A percentile compares a stretch with the other conserved stretches of the same genome.
Evolutionary conservation across 2,113 vertebrate genomes (phyloP).

Genomic region (Sclerurus mexicanus): DNA sequence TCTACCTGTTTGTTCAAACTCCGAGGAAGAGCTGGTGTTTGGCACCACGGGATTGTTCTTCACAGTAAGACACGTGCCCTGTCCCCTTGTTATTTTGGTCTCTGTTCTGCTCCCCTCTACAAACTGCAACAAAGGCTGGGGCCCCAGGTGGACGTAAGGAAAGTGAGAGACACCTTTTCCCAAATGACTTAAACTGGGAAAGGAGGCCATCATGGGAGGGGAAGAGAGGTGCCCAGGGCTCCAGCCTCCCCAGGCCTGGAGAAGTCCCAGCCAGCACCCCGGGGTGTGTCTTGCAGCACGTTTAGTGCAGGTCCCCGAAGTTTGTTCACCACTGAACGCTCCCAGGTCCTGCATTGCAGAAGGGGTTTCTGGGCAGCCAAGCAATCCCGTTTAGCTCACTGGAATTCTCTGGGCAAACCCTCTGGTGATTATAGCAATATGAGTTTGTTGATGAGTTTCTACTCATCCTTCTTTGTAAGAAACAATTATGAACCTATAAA

Average conservation of each 20-base stretch:
- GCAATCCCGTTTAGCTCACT: neutral
- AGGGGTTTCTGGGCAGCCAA: neutral
- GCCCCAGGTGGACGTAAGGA: neutral
- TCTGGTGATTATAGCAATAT: neutral
- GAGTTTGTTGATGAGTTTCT: neutral
- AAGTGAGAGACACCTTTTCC: neutral
- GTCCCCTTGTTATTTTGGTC: neutral
- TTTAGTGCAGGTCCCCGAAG: accelerated
- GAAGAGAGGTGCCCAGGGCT: neutral
- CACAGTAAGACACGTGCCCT: neutral
- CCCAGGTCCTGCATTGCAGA: neutral
- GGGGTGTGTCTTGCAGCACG: neutral
- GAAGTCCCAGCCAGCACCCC: neutral
- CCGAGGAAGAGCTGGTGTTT: neutral
- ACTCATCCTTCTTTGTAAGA: neutral
- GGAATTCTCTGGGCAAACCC: neutral
- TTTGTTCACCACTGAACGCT: neutral
- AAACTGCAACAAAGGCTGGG: neutral
- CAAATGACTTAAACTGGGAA: neutral
- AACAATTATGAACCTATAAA: neutral
- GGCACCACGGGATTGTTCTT: neutral
- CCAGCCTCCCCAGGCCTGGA: neutral
- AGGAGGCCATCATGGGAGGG: neutral
- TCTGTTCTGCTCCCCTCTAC: neutral
- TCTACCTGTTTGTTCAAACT: neutral